phyloP scores from a whole-genome alignment of 1,140 invertebrate genomes.

The Temnothorax curvispinosus region DNA sequence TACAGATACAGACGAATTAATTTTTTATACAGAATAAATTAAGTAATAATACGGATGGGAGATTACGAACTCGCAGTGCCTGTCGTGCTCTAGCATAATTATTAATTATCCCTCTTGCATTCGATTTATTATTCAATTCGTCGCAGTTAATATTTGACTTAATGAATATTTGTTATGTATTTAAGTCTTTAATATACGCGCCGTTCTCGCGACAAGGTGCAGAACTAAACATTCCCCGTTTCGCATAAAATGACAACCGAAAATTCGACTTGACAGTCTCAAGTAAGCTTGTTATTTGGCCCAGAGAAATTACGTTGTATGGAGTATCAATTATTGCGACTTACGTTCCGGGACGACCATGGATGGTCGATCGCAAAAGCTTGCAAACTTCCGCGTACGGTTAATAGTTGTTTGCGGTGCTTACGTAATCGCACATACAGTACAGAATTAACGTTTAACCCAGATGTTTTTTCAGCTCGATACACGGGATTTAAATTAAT shows the following conservation, averaged over 20 bases:
- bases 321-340: constrained; percentile 25
- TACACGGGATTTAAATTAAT: no score
- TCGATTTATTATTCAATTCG: neutral
- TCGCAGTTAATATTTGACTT: neutral
- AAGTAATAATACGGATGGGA: neutral
- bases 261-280: neutral
- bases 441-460: constrained; percentile 14
- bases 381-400: constrained; percentile 3
- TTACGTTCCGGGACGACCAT: neutral
- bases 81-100: neutral
- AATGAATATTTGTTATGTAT: neutral
- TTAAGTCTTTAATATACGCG: neutral
- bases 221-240: neutral
- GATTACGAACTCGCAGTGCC: neutral
- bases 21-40: neutral
- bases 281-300: neutral
- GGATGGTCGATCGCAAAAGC: constrained; percentile 31
- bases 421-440: constrained; percentile 27
- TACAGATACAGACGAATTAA: neutral
- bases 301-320: neutral
- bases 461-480: no score
- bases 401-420: constrained; percentile 35
- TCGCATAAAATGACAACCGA: neutral
- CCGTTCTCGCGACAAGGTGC: neutral
- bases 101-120: neutral